These are phyloP conservation scores for Halocaridina rubra DNA, from an alignment of 2,888 invertebrate species.

Conservation along the genomic window DNA sequence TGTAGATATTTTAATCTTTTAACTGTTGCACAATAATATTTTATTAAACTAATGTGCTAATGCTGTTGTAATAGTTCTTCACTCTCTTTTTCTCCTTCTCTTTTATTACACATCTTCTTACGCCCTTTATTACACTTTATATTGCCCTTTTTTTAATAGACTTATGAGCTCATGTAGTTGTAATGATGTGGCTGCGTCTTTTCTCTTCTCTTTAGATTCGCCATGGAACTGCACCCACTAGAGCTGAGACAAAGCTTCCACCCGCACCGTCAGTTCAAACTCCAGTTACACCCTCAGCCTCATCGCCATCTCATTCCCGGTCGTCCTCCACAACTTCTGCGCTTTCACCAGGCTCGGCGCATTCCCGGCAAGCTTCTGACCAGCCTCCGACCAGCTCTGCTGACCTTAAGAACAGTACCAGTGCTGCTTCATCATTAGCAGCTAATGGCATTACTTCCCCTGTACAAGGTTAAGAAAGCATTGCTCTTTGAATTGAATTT, in stretches of 20 bases:
- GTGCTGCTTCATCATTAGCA: background rate
- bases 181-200: background rate
- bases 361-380: conserved; percentile 36
- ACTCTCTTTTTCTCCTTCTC: background rate
- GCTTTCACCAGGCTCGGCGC: conserved; percentile 29
- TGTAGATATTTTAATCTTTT: too few relatives aligned
- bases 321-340: conserved; percentile 53
- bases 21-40: too few relatives aligned
- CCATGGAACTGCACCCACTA: conserved; percentile 52
- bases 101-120: background rate
- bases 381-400: conserved; percentile 1
- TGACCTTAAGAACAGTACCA: background rate
- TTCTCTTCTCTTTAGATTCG: conserved; percentile 33
- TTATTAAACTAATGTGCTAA: too few relatives aligned
- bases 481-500: too few relatives aligned
- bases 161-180: background rate
- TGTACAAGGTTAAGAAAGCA: conserved; percentile 29
- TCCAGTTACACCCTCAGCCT: conserved; percentile 58
- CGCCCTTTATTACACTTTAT: background rate
- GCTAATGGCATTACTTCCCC: conserved; percentile 44
- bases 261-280: conserved; percentile 62
- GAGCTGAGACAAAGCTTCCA: conserved; percentile 56
- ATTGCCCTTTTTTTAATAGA: background rate
- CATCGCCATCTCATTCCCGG: conserved; percentile 60
- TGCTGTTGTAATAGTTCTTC: too few relatives aligned